phyloP scores from a whole-genome alignment of 2,113 vertebrate genomes.

The Chunga burmeisteri region DNA sequence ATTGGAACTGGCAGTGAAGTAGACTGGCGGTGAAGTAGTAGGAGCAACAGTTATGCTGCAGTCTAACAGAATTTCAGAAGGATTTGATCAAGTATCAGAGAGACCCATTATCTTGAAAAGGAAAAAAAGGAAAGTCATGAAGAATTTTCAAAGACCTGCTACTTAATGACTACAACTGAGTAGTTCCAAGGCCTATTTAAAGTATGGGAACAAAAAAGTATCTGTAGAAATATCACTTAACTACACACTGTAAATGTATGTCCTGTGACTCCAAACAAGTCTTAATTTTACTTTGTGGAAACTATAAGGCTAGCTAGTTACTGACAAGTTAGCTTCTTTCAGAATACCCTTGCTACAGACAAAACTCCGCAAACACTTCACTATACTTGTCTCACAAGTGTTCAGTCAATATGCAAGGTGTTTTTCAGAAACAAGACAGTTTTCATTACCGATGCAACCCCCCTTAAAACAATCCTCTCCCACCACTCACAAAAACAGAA shows the following conservation, averaged over 20 bases:
- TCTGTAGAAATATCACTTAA: too few relatives aligned
- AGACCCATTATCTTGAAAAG: fast-evolving
- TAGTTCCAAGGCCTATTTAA: neutral
- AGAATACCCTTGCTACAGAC: fast-evolving
- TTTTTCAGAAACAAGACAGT: fast-evolving
- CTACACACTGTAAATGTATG: fast-evolving
- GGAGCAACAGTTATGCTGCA: neutral
- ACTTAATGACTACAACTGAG: neutral
- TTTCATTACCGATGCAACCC: fast-evolving
- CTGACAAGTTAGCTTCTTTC: fast-evolving
- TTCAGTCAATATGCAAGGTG: fast-evolving
- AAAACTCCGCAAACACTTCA: fast-evolving
- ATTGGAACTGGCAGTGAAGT: fast-evolving
- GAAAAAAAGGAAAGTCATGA: neutral
- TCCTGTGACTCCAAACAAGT: fast-evolving
- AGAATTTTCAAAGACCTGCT: neutral
- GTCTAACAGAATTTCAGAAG: neutral
- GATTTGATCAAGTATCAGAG: neutral
- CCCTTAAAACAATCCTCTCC: too few relatives aligned
- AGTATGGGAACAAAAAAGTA: fast-evolving
- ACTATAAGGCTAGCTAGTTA: fast-evolving
- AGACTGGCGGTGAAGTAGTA: fast-evolving
- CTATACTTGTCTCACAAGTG: fast-evolving
- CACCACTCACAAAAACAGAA: fast-evolving
- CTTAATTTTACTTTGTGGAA: fast-evolving